A percentile compares a stretch with the other conserved stretches of the same genome.
These are phyloP conservation scores for Isurus oxyrinchus DNA, from an alignment of 2,113 vertebrate species.

Conservation along the genomic window DNA sequence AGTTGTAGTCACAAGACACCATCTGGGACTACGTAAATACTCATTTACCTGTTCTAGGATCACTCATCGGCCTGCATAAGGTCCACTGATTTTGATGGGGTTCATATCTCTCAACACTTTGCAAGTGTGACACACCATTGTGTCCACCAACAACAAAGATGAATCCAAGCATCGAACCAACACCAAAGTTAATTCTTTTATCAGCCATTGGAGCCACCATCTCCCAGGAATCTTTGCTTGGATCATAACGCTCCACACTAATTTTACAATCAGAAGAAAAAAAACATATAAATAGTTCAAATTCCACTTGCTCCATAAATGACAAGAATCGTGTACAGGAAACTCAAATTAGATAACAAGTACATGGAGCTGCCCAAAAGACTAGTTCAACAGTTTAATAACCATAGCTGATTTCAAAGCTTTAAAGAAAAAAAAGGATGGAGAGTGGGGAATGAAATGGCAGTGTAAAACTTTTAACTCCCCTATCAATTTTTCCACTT, in stretches of 20 bases:
- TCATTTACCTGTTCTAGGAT: conserved; percentile 85
- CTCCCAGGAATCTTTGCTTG: conserved; percentile 93
- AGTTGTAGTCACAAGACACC: neutral
- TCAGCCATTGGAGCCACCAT: conserved; percentile 94
- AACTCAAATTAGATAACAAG: neutral
- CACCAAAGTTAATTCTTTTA: conserved; percentile 95
- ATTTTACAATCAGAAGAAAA: conserved; percentile 42
- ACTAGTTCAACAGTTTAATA: neutral
- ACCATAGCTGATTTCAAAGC: neutral
- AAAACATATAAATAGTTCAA: neutral
- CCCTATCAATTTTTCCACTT: neutral
- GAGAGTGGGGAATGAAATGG: neutral
- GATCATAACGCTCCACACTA: conserved; percentile 93
- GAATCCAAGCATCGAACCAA: conserved; percentile 93
- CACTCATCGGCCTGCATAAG: conserved; percentile 89
- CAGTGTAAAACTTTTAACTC: neutral
- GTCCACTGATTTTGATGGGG: conserved; percentile 98
- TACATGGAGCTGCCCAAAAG: neutral
- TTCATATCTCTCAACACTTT: conserved; percentile 94
- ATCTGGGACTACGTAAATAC: neutral
- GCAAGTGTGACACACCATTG: conserved; percentile 91
- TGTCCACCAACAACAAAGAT: conserved; percentile 96
- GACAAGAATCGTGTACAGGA: neutral
- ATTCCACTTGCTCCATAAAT: neutral
- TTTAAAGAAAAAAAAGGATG: neutral